Evolutionary conservation across 2,797 vertebrate genomes (phyloP), one percentile per base, ranked within the genome.

Genomic region (Thamnophis elegans): DNA sequence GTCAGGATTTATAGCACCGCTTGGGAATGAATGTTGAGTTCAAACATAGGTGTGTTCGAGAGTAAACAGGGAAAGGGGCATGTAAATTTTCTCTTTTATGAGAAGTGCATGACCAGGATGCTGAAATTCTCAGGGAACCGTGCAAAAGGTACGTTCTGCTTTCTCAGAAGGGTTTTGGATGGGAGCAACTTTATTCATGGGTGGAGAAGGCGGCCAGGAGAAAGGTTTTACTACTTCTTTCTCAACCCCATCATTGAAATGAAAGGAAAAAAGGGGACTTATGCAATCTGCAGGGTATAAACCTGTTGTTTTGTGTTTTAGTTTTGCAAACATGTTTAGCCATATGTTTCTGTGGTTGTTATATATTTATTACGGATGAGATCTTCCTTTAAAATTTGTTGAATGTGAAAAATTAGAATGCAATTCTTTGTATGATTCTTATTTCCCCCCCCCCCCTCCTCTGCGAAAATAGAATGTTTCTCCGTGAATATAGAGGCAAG

Each of bases 271-370:
- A 0, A 0, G n/a, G 82, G 78, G 53, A 94, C 85, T 51, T 94
- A 95, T 0, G 93, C 94, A 92, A 2, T 0, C n/a, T 2, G 32
- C 32, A 11, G 1, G 22, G 12, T 9, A 90, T 1, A 42, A 89
- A 0, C 62, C 92, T 88, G 88, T 82, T 89, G 0, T 3, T 90
- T 36, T 55, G 18, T 10, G 60, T 11, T 12, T 9, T 2, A 14
- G 51, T 25, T 56, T n/a, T 82, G 47, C 47, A 1, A 8, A 36
- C 2, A 5, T 18, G 51, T 65, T 56, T 20, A 14, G 54, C 36
- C 42, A 60, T 16, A 42, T 54, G 13, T 20, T 47, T 42, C 5
- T 87, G 55, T 9, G 26, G 25, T 0, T 9, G 20, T 73, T 32
- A 1, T 32, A 1, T 59, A 25, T 11, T 26, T 11, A 78, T 78